These are phyloP conservation scores for Dolichallabes microphthalmus DNA, from an alignment of 2,113 vertebrate genomes.

Conservation along the genomic window DNA sequence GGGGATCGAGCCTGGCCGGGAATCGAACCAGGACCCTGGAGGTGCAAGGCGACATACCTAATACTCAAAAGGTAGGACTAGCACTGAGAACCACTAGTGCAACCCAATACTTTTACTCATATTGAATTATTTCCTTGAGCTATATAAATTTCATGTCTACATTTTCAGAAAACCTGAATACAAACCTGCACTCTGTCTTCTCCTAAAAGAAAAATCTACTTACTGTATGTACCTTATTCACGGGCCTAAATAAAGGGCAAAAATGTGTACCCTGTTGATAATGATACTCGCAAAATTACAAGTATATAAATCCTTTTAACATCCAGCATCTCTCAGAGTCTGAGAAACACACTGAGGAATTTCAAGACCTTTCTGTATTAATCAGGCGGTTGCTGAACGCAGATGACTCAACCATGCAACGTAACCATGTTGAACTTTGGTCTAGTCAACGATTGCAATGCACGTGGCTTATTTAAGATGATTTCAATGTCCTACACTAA, in stretches of 20 bases:
- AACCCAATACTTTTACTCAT: neutral
- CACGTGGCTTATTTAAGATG: neutral
- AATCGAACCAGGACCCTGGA: too few species aligned
- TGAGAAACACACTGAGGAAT: neutral
- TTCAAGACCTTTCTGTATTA: neutral
- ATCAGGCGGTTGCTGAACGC: slow-evolving; percentile 9
- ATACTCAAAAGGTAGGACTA: neutral
- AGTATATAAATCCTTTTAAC: neutral
- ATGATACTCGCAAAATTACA: neutral
- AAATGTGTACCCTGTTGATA: neutral
- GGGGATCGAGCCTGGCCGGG: too few species aligned
- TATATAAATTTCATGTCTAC: neutral
- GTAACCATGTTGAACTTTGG: slow-evolving; percentile 3
- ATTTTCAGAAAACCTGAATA: neutral
- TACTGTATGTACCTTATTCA: neutral
- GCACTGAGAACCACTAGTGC: neutral
- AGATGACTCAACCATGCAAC: neutral
- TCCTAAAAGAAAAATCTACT: neutral
- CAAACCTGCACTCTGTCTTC: neutral
- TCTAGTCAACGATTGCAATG: neutral
- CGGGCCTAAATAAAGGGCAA: neutral
- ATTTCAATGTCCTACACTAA: neutral
- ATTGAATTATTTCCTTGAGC: neutral
- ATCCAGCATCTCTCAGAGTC: neutral
- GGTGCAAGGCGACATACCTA: too few species aligned